Evolutionary conservation across 1,140 invertebrate genomes (phyloP), one percentile per base, ranked within the genome.

Genomic region (Rhopalosiphum maidis): DNA sequence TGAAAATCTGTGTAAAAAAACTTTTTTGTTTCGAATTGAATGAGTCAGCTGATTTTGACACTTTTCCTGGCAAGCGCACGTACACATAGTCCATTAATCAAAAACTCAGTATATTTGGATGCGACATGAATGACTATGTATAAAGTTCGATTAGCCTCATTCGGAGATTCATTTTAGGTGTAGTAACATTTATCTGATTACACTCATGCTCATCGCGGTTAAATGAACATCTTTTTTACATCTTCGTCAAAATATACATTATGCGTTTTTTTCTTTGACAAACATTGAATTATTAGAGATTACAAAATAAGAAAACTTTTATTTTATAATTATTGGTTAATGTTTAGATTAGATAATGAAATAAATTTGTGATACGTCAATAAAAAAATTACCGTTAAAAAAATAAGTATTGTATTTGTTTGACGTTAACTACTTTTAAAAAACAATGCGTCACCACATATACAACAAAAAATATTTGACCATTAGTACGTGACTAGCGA

Each of bases 1-100:
- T 93, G 91, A 93, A 93, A 93, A 93, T 35, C 82, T 41, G 91
- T 93, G 91, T 93, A 93, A 93, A 93, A 93, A 83, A 92, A 82
- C n/a, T 86, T 93, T 93, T 46, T 86, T 43, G 48, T 51, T 18
- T 4, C 4, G 82, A 25, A 92, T 82, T 35, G 91, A 82, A 93
- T 93, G 91, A 93, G 82, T 93, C 77, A 43, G 91, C 91, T 55
- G 91, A 93, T 93, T 93, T 86, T 43, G 91, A 93, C 82, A 93
- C 91, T 85, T 86, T 93, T 86, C 82, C 48, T n/a, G 91, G 91
- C 51, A 85, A n/a, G 3, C 91, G 35, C 48, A 83, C 77, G 43
- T 54, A 48, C 82, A n/a, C 5, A 22, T 83, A 37, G 77, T 86
- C 77, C 91, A 93, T 93, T 93, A 93, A 93, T 93, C 91, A 93